Evolutionary conservation across 2,888 invertebrate genomes (phyloP), one percentile per base, ranked within the genome.

Genomic region (Beris morrisii): DNA sequence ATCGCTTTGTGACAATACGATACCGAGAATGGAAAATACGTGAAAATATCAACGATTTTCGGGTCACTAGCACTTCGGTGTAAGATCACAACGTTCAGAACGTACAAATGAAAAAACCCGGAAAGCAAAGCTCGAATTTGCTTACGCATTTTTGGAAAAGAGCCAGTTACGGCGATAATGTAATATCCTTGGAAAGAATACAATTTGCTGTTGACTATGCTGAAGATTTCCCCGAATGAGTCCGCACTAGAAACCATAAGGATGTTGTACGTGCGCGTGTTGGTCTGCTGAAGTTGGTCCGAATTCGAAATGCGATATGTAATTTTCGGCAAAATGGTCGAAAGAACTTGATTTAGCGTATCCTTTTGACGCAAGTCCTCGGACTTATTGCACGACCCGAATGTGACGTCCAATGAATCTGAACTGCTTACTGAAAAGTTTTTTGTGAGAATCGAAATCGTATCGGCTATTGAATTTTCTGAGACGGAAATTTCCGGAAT

Each of bases 21-120:
- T 5, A 32, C 6, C 0, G 56, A 46, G 22, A 56, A 65, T 22
- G 65, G 65, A 15, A 54, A 65, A 48, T 65, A 65, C n/a, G 65
- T 65, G 15, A 22, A 55, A 30, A 65, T 31, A 12, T 32, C 15
- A 11, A 65, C 15, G 5, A n/a, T 22, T 22, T 22, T 22, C 22
- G 22, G 22, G 12, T 48, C 15, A 7, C 31, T 13, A 6, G 9
- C 3, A 12, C 13, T 15, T 9, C 31, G 7, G 45, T 54, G 5
- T 5, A 30, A 12, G 32, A 65, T 13, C n/a, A 56, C 0, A 22
- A 31, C 28, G 3, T 31, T 46, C 31, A 55, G 46, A 4, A 48
- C 28, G 7, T 55, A n/a, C 46, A 15, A 65, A 3, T 38, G 5
- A 9, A 38, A 38, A 38, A 38, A 38, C 3, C 7, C 9, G 7